Evolutionary conservation across 2,113 vertebrate species (phyloP).

Genomic region (rabbit (Oryctolagus cuniculus)): mOryCun1.1 NC_091432.1:112841501-112842000

Average conservation of each 20-base stretch:
- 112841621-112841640: background rate
- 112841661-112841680: background rate
- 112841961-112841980: constrained; percentile 29
- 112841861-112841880: background rate
- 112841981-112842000: background rate
- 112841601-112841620: constrained; percentile 26
- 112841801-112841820: background rate
- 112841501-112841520: background rate
- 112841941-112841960: constrained; percentile 58
- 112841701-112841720: constrained; percentile 18
- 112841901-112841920: background rate
- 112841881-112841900: background rate
- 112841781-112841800: background rate
- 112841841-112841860: background rate
- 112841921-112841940: constrained; percentile 27
- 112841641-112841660: background rate
- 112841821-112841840: background rate
- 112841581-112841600: constrained; percentile 16
- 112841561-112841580: background rate
- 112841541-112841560: background rate
- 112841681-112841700: background rate
- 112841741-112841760: background rate
- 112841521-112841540: background rate
- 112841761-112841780: background rate
- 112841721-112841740: background rate